Evolutionary conservation across 1,140 invertebrate species (phyloP).

Genomic region (Sarcophaga peregrina): DNA sequence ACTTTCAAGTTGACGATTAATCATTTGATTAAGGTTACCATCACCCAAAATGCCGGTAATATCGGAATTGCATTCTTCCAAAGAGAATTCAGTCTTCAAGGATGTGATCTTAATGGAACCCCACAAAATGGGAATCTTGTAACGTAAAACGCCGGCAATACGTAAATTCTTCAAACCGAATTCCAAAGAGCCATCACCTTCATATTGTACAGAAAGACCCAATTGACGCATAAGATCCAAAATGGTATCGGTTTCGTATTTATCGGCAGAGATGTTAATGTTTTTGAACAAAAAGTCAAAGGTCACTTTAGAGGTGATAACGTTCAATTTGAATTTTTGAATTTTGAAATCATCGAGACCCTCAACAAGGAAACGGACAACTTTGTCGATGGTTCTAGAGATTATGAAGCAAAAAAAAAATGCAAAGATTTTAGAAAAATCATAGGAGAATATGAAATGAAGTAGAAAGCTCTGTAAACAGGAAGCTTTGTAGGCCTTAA

Average conservation of each 20-base stretch:
- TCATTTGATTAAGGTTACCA: conserved; percentile 54
- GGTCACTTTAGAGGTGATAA: conserved; percentile 55
- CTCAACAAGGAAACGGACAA: conserved; percentile 58
- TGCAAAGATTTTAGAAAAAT: background rate
- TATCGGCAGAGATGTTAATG: conserved; percentile 55
- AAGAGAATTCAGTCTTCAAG: conserved; percentile 54
- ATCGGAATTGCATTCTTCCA: conserved; percentile 55
- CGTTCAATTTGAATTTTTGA: conserved; percentile 58
- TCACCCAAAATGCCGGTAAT: conserved; percentile 61
- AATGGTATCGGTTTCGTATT: conserved; percentile 60
- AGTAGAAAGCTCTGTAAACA: background rate
- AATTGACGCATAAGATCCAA: conserved; percentile 58
- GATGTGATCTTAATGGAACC: conserved; percentile 61
- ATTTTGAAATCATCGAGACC: conserved; percentile 60
- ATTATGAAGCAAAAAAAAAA: background rate
- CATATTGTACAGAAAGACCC: conserved; percentile 60
- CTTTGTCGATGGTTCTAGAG: conserved; percentile 53
- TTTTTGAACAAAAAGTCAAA: conserved; percentile 59
- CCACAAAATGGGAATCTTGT: conserved; percentile 62
- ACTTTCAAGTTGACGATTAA: conserved; percentile 59
- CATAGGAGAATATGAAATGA: background rate
- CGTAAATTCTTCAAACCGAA: conserved; percentile 60
- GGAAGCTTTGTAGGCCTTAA: background rate
- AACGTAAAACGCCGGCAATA: conserved; percentile 55
- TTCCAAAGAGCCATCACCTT: conserved; percentile 55